Percentiles rank a stretch among this genome's conserved stretches.
These are phyloP conservation scores for Zootoca vivipara DNA, from an alignment of 2,113 vertebrate genomes.

Conservation along the genomic window DNA sequence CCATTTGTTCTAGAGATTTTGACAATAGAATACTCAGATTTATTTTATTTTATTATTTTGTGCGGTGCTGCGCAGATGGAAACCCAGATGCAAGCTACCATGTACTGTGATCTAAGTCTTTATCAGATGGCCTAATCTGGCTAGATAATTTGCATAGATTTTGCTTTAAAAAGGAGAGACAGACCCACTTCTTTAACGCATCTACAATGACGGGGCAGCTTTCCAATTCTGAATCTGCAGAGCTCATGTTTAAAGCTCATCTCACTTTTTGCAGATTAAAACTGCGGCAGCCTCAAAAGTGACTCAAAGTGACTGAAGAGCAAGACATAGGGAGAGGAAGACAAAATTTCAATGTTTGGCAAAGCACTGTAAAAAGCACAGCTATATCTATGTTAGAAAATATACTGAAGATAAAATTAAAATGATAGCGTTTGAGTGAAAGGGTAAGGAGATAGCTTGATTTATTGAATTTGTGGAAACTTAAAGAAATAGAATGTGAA, in stretches of 20 bases:
- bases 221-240: constrained; percentile 47
- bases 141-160: constrained; percentile 39
- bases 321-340: background rate
- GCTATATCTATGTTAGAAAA: background rate
- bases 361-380: constrained; percentile 15
- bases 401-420: no score
- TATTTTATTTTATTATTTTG: constrained; percentile 50
- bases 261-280: constrained; percentile 36
- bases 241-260: constrained; percentile 3
- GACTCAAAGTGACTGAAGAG: background rate
- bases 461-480: no score
- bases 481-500: no score
- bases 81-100: constrained; percentile 61
- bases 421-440: no score
- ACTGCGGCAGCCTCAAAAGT: background rate
- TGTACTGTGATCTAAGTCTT: constrained; percentile 50
- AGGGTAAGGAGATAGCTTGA: no score
- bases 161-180: constrained; percentile 44
- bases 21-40: constrained; percentile 48
- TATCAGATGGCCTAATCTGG: constrained; percentile 59
- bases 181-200: constrained; percentile 32
- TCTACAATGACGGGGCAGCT: constrained; percentile 41
- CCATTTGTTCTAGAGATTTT: constrained; percentile 51
- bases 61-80: constrained; percentile 59
- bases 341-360: constrained; percentile 29